Evolutionary conservation across 2,113 vertebrate species (phyloP).

Genomic region (Noturus placidus): DNA sequence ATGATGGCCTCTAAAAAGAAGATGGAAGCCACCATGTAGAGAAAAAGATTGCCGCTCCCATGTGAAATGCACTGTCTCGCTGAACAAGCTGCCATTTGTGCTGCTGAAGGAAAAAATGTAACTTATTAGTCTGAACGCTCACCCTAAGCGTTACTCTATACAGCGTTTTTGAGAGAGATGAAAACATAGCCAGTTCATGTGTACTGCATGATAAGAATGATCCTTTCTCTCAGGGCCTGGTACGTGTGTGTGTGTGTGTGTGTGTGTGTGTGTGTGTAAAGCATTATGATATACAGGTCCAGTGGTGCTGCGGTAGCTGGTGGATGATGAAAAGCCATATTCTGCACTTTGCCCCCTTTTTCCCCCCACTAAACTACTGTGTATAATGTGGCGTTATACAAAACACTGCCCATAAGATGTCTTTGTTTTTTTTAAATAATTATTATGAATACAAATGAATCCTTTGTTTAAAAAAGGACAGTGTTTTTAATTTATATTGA

Average conservation of each 20-base stretch:
- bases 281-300: background rate
- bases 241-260: background rate
- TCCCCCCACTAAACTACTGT: background rate
- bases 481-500: constrained; percentile 4
- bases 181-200: background rate
- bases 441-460: constrained; percentile 8
- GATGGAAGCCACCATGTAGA: constrained; percentile 62
- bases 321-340: background rate
- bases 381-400: background rate
- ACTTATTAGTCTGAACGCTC: constrained; percentile 10
- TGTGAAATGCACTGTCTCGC: constrained; percentile 18
- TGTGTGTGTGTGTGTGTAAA: background rate
- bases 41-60: background rate
- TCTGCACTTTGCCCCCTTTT: background rate
- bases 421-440: constrained; percentile 1
- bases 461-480: constrained; percentile 44
- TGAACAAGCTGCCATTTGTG: constrained; percentile 1
- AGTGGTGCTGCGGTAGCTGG: background rate
- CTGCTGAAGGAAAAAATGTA: constrained; percentile 7
- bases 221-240: background rate
- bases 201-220: background rate
- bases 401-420: background rate
- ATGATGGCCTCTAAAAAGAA: constrained; percentile 77
- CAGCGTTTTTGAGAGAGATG: background rate
- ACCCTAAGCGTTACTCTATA: background rate